Evolutionary conservation across 2,113 vertebrate species (phyloP).

Genomic region (Entelurus aequoreus): DNA sequence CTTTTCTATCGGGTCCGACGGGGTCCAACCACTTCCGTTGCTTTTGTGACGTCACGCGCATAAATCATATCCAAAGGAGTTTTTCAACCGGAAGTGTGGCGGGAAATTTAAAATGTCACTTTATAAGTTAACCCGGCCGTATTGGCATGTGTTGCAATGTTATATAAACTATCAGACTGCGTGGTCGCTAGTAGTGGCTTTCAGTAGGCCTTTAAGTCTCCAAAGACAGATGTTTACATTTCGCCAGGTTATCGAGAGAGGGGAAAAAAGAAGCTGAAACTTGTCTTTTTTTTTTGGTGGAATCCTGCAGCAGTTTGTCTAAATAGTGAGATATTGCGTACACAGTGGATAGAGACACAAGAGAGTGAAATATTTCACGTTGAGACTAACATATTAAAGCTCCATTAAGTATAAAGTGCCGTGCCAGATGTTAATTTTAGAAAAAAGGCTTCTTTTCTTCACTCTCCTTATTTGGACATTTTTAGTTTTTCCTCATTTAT

Average conservation of each 20-base stretch:
- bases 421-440: constrained; percentile 3
- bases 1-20: too few species aligned
- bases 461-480: constrained; percentile 24
- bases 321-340: constrained; percentile 3
- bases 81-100: too few species aligned
- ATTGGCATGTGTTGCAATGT: too few species aligned
- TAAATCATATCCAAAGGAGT: too few species aligned
- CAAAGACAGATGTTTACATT: constrained; percentile 42
- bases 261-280: constrained; percentile 10
- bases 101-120: too few species aligned
- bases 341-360: neutral
- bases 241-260: constrained; percentile 42
- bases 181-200: too few species aligned
- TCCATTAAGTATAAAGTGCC: neutral
- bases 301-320: neutral
- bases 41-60: too few species aligned
- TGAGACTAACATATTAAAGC: neutral
- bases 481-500: constrained; percentile 15
- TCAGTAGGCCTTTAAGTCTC: too few species aligned
- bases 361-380: neutral
- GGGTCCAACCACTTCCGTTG: too few species aligned
- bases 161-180: too few species aligned
- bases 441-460: constrained; percentile 6
- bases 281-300: neutral
- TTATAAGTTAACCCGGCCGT: too few species aligned